Evolutionary conservation across 1,140 invertebrate species (phyloP).

Genomic region (Linepithema humile): DNA sequence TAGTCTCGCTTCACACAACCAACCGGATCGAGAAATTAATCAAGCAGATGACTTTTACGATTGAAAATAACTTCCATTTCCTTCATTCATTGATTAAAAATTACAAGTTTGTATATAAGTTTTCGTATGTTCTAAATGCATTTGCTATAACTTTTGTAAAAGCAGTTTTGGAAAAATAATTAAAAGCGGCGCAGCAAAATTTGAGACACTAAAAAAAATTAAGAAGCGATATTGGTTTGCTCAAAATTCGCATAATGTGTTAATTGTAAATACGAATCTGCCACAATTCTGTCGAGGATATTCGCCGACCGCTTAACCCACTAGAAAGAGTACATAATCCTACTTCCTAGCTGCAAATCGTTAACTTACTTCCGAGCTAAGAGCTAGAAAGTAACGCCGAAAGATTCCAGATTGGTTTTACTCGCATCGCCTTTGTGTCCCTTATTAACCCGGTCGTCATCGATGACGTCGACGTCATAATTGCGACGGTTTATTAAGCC

Average conservation of each 20-base stretch:
- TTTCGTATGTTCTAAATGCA: background rate
- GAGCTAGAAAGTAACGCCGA: background rate
- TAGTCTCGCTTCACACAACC: background rate
- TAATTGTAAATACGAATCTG: background rate
- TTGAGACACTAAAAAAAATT: background rate
- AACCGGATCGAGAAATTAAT: no score
- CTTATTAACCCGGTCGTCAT: background rate
- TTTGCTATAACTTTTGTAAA: background rate
- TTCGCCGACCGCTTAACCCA: conserved; percentile 3
- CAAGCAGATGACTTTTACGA: background rate
- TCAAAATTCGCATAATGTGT: background rate
- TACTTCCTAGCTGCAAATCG: conserved; percentile 12
- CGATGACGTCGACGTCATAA: background rate
- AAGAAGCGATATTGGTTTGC: no score
- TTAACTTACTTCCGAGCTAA: conserved; percentile 36
- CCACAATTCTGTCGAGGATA: background rate
- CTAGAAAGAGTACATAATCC: conserved; percentile 11
- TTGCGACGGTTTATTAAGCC: conserved; percentile 4
- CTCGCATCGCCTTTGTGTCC: background rate
- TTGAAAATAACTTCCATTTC: background rate
- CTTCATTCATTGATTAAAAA: background rate
- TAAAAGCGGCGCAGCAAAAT: background rate
- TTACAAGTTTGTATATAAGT: background rate
- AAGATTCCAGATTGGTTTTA: background rate
- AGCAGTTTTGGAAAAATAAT: background rate